Percentiles rank a stretch among this genome's conserved stretches.
Evolutionary conservation across 2,888 invertebrate species (phyloP).

Genomic region (Ceratothoa steindachneri): DNA sequence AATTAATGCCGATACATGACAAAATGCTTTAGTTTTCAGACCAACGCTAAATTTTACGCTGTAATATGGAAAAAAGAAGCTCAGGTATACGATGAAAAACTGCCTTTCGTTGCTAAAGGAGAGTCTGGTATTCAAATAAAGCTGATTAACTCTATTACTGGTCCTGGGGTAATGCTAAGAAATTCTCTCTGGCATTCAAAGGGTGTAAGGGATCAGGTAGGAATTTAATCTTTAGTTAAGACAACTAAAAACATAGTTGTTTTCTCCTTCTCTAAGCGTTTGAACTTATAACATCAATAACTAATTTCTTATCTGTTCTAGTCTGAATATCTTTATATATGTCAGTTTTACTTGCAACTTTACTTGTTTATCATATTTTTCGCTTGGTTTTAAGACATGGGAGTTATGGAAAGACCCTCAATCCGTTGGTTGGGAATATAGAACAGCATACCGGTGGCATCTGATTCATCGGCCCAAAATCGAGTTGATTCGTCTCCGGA

Average conservation of each 20-base stretch:
- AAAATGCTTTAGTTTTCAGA: conserved; percentile 72
- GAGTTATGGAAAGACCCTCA: conserved; percentile 87
- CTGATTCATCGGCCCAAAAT: conserved; percentile 83
- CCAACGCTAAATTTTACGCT: conserved; percentile 83
- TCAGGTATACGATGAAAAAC: conserved; percentile 89
- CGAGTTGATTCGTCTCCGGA: conserved; percentile 80
- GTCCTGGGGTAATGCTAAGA: conserved; percentile 81
- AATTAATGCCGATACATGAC: too few species aligned
- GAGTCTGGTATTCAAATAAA: conserved; percentile 91
- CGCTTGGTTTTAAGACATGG: conserved; percentile 62
- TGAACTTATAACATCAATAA: too few species aligned
- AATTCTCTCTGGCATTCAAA: conserved; percentile 94
- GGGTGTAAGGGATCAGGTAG: conserved; percentile 73
- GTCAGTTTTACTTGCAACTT: neutral
- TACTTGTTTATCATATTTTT: neutral
- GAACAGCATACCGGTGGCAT: conserved; percentile 87
- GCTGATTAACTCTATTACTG: conserved; percentile 80
- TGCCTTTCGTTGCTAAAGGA: conserved; percentile 83
- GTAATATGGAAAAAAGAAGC: conserved; percentile 94
- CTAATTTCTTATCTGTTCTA: too few species aligned
- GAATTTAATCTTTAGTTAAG: too few species aligned
- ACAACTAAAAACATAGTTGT: neutral
- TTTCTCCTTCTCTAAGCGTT: neutral
- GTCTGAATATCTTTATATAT: neutral
- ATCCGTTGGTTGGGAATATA: conserved; percentile 87